A percentile compares a stretch with the other conserved stretches of the same genome.
Conservation (phyloP, 2,888 invertebrate genomes). For the Melieria picta region DNA sequence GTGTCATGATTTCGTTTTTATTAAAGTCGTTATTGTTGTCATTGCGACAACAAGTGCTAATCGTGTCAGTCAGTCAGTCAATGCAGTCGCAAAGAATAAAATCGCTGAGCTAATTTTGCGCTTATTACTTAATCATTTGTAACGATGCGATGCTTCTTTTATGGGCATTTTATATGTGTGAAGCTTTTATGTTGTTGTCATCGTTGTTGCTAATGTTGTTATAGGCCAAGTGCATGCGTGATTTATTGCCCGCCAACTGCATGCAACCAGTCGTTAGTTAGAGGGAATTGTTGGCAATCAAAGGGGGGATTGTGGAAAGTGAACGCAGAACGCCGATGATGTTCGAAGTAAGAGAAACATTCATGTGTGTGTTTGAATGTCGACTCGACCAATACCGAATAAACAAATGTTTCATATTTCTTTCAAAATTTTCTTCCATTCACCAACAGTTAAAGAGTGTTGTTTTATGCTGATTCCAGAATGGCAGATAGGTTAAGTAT, state of each 20-base stretch:
- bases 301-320: not conserved
- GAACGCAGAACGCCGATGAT: not conserved
- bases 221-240: not conserved
- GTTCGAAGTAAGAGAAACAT: not conserved
- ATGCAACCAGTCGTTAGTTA: too few relatives aligned
- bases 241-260: not conserved
- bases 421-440: too few relatives aligned
- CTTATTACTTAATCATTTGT: conserved; percentile 31
- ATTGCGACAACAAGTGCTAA: not conserved
- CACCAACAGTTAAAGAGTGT: too few relatives aligned
- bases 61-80: not conserved
- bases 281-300: not conserved
- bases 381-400: too few relatives aligned
- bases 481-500: too few relatives aligned
- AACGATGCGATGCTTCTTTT: conserved; percentile 5
- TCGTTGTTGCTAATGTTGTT: conserved; percentile 3
- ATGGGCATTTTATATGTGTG: too few relatives aligned
- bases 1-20: not conserved
- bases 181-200: not conserved
- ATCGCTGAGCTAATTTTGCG: conserved; percentile 16
- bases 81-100: not conserved
- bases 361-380: too few relatives aligned
- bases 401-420: too few relatives aligned
- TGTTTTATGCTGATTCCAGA: too few relatives aligned
- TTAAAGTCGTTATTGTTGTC: not conserved